Base-by-base conservation (phyloP, 2,888 invertebrate genomes). In the Aspidiotus rigidus region DNA sequence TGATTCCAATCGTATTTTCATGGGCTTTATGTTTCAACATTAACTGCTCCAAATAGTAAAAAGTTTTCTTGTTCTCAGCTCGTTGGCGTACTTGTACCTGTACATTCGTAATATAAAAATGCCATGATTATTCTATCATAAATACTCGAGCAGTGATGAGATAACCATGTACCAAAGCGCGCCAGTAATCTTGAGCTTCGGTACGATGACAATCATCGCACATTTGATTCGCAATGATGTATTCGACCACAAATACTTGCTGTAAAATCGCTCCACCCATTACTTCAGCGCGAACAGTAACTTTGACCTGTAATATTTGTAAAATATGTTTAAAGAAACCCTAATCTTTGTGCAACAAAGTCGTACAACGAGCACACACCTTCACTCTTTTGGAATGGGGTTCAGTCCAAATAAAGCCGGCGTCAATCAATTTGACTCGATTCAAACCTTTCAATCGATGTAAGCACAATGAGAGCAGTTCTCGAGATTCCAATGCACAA, bases 151-250 rank as follows among this genome's bases (percentile, higher is more conserved):
- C 10, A 7, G 6, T 39, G 53, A 49, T 49, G 11, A 6, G n/a
- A 11, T n/a, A 40, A 9, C 10, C 44, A 75, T 76, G 76, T 64
- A 87, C 87, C 70, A 83, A 79, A 42, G 97, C 93, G 75, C 90
- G 88, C 99, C 99, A 99, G 77, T 86, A 99, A 79, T 99, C 90
- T 78, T 99, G 95, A 0, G 98, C 98, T 79, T 99, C 98, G 0
- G 89, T 86, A 15, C 96, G 85, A 78, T 98, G 97, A 78, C 99
- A 99, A 71, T 95, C 93, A 76, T 92, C 90, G 78, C 99, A 99
- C 92, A 98, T 95, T 78, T 96, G 95, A 80, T 90, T 87, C 75
- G 87, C 87, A 0, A 97, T 84, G 0, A 86, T 86, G 77, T 89
- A 99, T 77, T 99, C 98, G 3, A 99, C 94, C 55, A 96, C 83